Base-by-base conservation (phyloP, 2,797 vertebrate species). In the Uromys caudimaculatus region DNA sequence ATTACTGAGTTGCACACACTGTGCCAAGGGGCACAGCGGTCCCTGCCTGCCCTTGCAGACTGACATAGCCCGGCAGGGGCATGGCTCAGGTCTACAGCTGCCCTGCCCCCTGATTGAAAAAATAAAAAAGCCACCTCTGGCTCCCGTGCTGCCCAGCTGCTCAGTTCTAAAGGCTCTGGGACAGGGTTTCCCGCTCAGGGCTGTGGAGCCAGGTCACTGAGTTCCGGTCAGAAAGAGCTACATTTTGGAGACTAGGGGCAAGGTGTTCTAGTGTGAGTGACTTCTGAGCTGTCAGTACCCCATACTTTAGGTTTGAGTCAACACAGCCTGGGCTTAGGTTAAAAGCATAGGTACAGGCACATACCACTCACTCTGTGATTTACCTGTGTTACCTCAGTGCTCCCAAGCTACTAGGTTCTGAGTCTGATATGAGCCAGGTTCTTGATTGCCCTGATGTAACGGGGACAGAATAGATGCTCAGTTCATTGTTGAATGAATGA, bases 1-100 rank as follows among this genome's bases (percentile, higher is more conserved):
- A 98, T 98, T 98, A 98, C 95, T 23, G 96, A 32, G 69, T 84
- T 19, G 75, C 94, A 96, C 98, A 97, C 95, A 98, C 97, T 98
- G 98, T 96, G 98, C 97, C 97, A 95, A 95, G 95, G 90, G 97
- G 95, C 83, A 12, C 95, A 82, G 87, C 14, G 1, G 97, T 97
- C 96, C 97, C 96, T 60, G 92, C 83, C 94, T 95, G 94, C 96
- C 95, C 97, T 98, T 97, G 91, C 35, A 91, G 83, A 58, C 95
- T 97, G 95, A 98, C 97, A 92, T 54, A 23, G 12, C 97, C 94
- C 75, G 71, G 97, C 96, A 96, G 97, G 97, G 89, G 93, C 95
- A 97, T 93, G 90, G 71, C 91, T 96, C 24, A 0, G 89, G 89
- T 81, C 95, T 93, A 94, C 89, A 93, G 92, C 93, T 93, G 83